These are phyloP conservation scores for Schizopygopsis pylzovi DNA, from an alignment of 2,797 vertebrate genomes.

Conservation along the genomic window DNA sequence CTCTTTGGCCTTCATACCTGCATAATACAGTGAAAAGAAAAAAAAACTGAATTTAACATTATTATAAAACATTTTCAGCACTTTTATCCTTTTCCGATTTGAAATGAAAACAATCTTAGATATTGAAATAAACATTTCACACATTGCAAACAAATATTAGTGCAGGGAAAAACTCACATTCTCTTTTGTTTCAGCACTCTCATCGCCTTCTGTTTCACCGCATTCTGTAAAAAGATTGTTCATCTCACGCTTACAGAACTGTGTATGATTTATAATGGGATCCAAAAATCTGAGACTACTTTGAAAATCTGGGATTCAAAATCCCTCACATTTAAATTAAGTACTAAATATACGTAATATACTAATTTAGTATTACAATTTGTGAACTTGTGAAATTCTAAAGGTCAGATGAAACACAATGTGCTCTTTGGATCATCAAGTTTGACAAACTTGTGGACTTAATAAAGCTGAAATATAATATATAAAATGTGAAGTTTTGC, in stretches of 20 bases:
- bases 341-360: no score
- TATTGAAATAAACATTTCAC: neutral
- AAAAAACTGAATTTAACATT: neutral
- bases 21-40: conserved; percentile 29
- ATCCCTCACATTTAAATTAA: neutral
- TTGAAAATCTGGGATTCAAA: neutral
- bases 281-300: neutral
- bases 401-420: neutral
- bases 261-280: neutral
- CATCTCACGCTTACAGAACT: neutral
- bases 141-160: neutral
- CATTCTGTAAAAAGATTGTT: conserved; percentile 82
- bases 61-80: neutral
- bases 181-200: conserved; percentile 97
- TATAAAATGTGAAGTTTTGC: no score
- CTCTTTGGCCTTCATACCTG: conserved; percentile 97
- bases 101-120: neutral
- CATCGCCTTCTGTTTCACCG: conserved; percentile 98
- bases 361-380: neutral
- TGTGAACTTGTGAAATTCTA: neutral
- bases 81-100: neutral
- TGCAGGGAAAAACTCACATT: conserved; percentile 85
- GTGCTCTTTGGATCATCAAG: neutral
- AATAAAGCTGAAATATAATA: neutral
- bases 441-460: neutral